phyloP scores from a whole-genome alignment of 2,797 vertebrate genomes.

The Enoplosus armatus region DNA sequence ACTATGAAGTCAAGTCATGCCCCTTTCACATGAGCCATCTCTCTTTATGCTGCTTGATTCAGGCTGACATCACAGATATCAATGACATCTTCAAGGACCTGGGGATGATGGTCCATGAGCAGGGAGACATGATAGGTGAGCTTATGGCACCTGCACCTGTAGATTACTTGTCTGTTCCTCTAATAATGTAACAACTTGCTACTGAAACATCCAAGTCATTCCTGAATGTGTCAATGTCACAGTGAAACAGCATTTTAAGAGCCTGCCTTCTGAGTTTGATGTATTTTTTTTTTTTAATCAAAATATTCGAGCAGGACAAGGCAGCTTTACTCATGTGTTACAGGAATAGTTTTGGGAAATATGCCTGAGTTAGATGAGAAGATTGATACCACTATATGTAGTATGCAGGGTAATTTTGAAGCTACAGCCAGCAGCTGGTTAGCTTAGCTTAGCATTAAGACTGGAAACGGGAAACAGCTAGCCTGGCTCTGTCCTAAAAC shows the following conservation, averaged over 20 bases:
- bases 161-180: neutral
- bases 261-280: too few relatives aligned
- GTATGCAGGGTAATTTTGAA: too few relatives aligned
- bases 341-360: neutral
- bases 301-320: too few relatives aligned
- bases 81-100: conserved; percentile 99
- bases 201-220: neutral
- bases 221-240: neutral
- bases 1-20: conserved; percentile 86
- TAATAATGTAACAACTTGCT: neutral
- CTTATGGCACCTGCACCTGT: too few relatives aligned
- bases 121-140: conserved; percentile 98
- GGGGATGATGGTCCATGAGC: conserved; percentile 98
- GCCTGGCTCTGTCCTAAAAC: too few relatives aligned
- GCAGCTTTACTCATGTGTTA: neutral
- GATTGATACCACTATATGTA: too few relatives aligned
- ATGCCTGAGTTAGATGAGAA: neutral
- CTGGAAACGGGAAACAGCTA: neutral
- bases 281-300: neutral
- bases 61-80: conserved; percentile 97
- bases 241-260: neutral
- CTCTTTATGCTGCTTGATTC: conserved; percentile 52
- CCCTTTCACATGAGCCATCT: neutral
- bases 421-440: too few relatives aligned
- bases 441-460: neutral